Conservation (phyloP, 1,140 invertebrate genomes). For the Oryctes rhinoceros region DNA sequence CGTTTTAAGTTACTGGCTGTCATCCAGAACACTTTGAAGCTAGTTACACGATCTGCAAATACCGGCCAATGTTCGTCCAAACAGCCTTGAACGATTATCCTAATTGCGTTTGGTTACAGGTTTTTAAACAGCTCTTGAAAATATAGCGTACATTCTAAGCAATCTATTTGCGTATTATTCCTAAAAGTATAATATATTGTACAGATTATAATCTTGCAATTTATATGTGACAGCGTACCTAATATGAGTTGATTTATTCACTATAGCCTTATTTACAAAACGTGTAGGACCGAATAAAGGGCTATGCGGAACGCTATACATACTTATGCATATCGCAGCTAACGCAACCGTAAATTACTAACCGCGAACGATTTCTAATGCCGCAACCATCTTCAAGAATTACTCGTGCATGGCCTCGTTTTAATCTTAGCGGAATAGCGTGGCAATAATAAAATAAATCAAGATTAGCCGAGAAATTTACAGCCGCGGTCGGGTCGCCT, state of each 20-base stretch:
- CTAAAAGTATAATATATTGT: too few species aligned
- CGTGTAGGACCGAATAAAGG: background rate
- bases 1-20: too few species aligned
- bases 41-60: too few species aligned
- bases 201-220: too few species aligned
- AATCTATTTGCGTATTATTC: too few species aligned
- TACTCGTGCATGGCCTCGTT: background rate
- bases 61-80: too few species aligned
- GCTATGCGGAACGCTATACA: background rate
- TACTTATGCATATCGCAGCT: background rate
- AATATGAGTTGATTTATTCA: background rate
- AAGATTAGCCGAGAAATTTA: conserved; percentile 5
- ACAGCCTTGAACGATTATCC: too few species aligned
- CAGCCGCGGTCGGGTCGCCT: background rate
- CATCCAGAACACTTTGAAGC: too few species aligned
- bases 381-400: conserved; percentile 14
- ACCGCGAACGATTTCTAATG: background rate
- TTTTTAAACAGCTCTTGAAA: too few species aligned
- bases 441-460: conserved; percentile 5
- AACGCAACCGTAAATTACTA: background rate
- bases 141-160: too few species aligned
- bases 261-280: background rate
- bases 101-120: too few species aligned
- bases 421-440: background rate
- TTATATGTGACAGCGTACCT: too few species aligned